Conservation (phyloP, 2,888 invertebrate species). For the Syrista parreyssii region DNA sequence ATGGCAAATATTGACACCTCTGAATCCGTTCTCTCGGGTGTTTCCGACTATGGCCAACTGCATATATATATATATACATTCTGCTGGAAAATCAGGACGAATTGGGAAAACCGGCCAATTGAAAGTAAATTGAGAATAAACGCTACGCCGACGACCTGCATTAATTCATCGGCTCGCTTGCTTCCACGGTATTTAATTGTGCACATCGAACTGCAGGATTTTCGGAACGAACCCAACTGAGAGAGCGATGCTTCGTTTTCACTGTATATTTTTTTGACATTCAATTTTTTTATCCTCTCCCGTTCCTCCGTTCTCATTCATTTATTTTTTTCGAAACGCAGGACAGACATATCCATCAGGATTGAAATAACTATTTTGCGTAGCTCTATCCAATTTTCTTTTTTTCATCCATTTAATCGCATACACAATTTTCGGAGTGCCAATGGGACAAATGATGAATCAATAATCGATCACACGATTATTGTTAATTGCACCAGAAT, state of each 20-base stretch:
- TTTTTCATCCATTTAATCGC: neutral
- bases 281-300: neutral
- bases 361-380: neutral
- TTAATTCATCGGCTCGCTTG: neutral
- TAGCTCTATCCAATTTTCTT: neutral
- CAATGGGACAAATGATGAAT: neutral
- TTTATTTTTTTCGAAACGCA: neutral
- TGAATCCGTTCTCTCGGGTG: neutral
- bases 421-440: neutral
- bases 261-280: neutral
- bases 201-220: neutral
- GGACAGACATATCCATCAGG: neutral
- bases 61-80: neutral
- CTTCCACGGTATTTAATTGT: neutral
- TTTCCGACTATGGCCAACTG: neutral
- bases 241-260: neutral
- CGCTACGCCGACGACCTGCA: neutral
- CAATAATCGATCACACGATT: neutral
- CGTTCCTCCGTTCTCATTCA: neutral
- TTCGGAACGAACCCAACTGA: neutral
- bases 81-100: neutral
- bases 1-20: neutral
- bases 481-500: neutral
- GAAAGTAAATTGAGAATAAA: conserved; percentile 3
- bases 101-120: neutral